phyloP scores from a whole-genome alignment of 1,140 invertebrate genomes.

The Cotesia chilonis region DNA sequence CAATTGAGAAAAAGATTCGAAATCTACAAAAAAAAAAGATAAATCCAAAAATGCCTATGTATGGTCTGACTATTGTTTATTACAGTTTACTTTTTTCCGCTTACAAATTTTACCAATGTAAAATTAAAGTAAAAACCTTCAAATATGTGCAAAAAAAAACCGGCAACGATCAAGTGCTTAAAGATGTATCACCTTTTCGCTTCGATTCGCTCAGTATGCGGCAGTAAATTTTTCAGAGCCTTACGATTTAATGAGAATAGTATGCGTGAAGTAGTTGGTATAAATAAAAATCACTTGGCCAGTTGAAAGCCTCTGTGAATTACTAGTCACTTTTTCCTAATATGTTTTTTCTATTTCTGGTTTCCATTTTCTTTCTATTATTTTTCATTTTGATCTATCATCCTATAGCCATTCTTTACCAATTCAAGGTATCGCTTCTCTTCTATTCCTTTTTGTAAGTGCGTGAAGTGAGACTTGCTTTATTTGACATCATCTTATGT shows the following conservation, averaged over 20 bases:
- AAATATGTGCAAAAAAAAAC: constrained; percentile 7
- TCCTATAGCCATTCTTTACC: background rate
- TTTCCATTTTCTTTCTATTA: background rate
- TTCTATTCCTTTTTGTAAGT: background rate
- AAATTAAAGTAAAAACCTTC: background rate
- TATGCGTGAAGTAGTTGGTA: constrained; percentile 26
- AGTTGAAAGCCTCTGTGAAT: constrained; percentile 9
- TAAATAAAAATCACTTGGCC: constrained; percentile 26
- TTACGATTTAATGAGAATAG: constrained; percentile 15
- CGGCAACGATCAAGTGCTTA: constrained; percentile 30
- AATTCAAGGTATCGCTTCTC: background rate
- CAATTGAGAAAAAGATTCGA: too few species aligned
- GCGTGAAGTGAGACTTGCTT: background rate
- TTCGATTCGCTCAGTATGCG: constrained; percentile 20
- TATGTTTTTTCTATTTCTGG: background rate
- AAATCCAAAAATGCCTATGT: too few species aligned
- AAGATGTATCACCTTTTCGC: constrained; percentile 32
- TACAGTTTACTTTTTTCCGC: too few species aligned
- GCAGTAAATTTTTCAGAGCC: constrained; percentile 33
- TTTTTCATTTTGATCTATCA: background rate
- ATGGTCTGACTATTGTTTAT: too few species aligned
- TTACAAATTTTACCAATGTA: too few species aligned
- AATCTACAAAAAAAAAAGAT: too few species aligned
- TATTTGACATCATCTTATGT: constrained; percentile 27
- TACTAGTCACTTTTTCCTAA: background rate